Conservation (phyloP, 1,140 invertebrate species). For the Augochlora pura region DNA sequence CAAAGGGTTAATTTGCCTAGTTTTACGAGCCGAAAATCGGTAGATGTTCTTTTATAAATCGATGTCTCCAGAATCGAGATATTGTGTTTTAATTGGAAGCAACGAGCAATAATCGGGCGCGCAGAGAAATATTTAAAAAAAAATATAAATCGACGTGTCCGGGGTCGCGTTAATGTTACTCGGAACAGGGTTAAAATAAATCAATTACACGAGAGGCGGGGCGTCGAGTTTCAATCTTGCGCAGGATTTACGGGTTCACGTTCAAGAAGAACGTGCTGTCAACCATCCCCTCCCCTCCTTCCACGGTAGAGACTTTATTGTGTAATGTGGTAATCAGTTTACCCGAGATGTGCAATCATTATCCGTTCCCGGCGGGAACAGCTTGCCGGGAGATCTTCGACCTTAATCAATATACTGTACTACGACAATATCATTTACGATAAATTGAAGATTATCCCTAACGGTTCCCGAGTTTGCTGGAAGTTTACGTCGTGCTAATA, state of each 20-base stretch:
- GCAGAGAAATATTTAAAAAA: too few relatives aligned
- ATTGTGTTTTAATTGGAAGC: too few relatives aligned
- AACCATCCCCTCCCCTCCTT: too few relatives aligned
- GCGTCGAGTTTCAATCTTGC: constrained; percentile 1
- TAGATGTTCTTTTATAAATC: too few relatives aligned
- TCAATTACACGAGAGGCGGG: background rate
- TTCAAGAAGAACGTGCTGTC: background rate
- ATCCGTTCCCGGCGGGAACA: constrained; percentile 38
- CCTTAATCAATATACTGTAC: constrained; percentile 55
- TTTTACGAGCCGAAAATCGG: too few relatives aligned
- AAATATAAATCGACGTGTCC: too few relatives aligned
- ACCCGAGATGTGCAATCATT: constrained; percentile 21
- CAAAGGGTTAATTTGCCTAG: too few relatives aligned
- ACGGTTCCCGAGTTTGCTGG: constrained; percentile 48
- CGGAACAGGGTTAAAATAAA: too few relatives aligned
- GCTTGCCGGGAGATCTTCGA: constrained; percentile 47
- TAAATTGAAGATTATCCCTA: constrained; percentile 55
- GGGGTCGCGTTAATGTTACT: background rate
- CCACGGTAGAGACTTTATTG: background rate
- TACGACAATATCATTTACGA: constrained; percentile 54
- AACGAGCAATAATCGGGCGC: too few relatives aligned
- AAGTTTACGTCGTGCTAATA: constrained; percentile 55
- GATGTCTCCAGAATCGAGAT: background rate
- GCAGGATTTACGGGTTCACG: background rate
- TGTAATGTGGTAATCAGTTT: constrained; percentile 17